Conservation (phyloP, 2,113 vertebrate genomes). For the Psittacara wagleri region DNA sequence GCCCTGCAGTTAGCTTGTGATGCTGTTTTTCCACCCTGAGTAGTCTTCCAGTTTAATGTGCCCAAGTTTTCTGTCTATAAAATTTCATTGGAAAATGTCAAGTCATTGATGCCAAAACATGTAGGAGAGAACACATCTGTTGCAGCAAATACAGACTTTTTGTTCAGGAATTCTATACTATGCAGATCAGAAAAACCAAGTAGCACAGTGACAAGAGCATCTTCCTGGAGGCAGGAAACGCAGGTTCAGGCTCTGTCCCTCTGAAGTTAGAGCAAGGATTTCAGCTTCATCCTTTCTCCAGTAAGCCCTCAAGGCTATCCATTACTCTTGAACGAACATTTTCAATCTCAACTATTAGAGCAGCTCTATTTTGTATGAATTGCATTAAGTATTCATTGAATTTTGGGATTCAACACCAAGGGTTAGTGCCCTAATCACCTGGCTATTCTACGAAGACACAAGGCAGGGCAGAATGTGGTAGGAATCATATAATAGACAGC, state of each 20-base stretch:
- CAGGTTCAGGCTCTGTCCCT: background rate
- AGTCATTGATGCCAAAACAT: background rate
- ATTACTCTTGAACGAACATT: constrained; percentile 65
- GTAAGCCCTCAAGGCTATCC: constrained; percentile 65
- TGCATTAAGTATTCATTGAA: constrained; percentile 65
- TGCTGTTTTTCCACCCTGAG: background rate
- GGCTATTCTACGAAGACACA: constrained; percentile 15
- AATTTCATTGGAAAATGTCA: background rate
- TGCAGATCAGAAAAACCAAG: background rate
- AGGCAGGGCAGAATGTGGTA: background rate
- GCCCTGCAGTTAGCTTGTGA: background rate
- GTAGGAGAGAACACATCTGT: background rate
- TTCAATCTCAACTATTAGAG: constrained; percentile 60
- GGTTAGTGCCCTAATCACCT: constrained; percentile 50
- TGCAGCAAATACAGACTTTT: background rate
- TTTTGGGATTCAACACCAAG: constrained; percentile 51
- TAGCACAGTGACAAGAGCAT: background rate
- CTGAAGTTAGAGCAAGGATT: background rate
- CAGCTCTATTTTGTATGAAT: constrained; percentile 60
- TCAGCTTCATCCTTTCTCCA: constrained; percentile 24
- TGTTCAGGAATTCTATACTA: background rate
- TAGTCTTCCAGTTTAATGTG: background rate
- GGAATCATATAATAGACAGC: background rate
- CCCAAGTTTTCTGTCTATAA: background rate
- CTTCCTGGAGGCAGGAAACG: background rate